These are phyloP conservation scores for Chirona hameri DNA, from an alignment of 2,888 invertebrate genomes.

Conservation along the genomic window DNA sequence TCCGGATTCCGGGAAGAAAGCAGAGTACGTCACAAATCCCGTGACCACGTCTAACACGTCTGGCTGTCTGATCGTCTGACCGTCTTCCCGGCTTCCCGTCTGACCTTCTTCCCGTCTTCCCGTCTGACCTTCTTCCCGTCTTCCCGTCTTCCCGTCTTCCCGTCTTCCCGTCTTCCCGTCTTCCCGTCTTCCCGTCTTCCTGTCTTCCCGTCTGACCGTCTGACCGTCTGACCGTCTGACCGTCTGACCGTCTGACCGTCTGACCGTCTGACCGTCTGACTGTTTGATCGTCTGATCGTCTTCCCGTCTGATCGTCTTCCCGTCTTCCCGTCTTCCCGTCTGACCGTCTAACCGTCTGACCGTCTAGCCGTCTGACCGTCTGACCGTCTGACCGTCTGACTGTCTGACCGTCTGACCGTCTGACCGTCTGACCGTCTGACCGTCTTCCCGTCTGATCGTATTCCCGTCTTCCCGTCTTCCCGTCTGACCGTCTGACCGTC, in stretches of 20 bases:
- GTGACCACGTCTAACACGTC: background rate
- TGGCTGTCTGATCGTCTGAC: background rate
- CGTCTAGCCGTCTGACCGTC: background rate
- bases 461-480: no score
- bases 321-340: background rate
- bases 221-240: constrained; percentile 44
- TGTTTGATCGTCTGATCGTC: background rate
- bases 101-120: background rate
- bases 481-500: background rate
- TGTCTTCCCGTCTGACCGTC: background rate
- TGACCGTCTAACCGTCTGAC: constrained; percentile 44
- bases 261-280: constrained; percentile 44
- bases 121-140: no score
- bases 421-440: background rate
- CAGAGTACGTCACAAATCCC: no score
- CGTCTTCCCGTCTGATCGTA: background rate
- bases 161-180: no score
- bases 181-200: no score
- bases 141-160: background rate
- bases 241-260: background rate
- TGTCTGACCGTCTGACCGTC: constrained; percentile 44
- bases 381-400: constrained; percentile 44
- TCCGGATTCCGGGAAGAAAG: no score
- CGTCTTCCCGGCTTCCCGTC: constrained; percentile 44
- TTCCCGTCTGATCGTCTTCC: no score